phyloP scores from a whole-genome alignment of 2,113 vertebrate genomes.

The Mungos mungo region DNA sequence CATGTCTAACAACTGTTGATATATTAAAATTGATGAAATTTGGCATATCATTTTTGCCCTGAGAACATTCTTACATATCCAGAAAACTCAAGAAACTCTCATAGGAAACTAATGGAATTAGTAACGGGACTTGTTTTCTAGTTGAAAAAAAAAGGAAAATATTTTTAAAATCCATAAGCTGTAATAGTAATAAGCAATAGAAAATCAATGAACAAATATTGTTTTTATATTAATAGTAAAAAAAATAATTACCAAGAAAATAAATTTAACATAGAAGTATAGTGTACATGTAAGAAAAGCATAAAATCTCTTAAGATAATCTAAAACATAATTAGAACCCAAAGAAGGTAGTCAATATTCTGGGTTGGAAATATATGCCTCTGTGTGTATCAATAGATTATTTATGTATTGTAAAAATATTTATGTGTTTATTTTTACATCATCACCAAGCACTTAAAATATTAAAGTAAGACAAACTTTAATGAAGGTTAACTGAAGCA shows the following conservation, averaged over 20 bases:
- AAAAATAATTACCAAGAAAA: not conserved
- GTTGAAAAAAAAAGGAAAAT: not conserved
- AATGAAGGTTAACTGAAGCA: not conserved
- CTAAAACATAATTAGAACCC: not conserved
- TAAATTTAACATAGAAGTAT: not conserved
- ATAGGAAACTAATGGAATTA: not conserved
- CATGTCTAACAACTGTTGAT: not conserved
- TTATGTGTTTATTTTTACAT: not conserved
- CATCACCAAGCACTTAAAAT: not conserved
- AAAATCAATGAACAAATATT: not conserved
- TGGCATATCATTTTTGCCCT: not conserved
- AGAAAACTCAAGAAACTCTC: not conserved
- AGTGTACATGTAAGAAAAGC: not conserved
- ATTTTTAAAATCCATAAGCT: not conserved
- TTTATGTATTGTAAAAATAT: not conserved
- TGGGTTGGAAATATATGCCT: not conserved
- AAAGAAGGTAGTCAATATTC: not conserved
- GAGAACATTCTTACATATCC: not conserved
- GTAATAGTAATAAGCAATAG: not conserved
- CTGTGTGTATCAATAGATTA: not conserved
- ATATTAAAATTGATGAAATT: not conserved
- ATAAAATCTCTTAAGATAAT: not conserved
- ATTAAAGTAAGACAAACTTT: not conserved
- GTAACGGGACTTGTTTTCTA: not conserved
- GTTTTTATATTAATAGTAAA: not conserved